phyloP scores from a whole-genome alignment of 2,888 invertebrate genomes.

The Auanema sp. region DNA sequence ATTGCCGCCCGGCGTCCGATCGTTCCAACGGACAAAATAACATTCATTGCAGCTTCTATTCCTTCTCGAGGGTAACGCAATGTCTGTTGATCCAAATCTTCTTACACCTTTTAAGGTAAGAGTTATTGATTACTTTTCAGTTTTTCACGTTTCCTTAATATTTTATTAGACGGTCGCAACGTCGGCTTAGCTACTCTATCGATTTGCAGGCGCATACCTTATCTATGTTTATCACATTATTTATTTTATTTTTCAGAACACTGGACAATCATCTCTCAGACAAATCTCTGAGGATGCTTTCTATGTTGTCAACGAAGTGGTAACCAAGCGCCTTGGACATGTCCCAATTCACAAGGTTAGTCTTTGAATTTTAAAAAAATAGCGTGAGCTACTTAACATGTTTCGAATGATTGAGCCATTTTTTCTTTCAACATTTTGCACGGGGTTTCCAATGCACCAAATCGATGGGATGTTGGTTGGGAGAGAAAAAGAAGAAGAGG shows the following conservation, averaged over 20 bases:
- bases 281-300: slow-evolving; percentile 64
- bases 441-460: slow-evolving; percentile 1
- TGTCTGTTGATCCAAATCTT: slow-evolving; percentile 52
- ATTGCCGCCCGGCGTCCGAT: background rate
- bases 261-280: slow-evolving; percentile 52
- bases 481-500: no score
- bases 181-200: background rate
- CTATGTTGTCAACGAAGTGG: slow-evolving; percentile 66
- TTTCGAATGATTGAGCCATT: background rate
- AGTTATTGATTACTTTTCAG: background rate
- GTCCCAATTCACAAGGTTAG: slow-evolving; percentile 66
- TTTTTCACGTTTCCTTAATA: background rate
- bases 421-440: background rate
- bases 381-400: background rate
- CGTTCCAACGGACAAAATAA: no score
- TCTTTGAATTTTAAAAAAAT: background rate
- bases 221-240: background rate
- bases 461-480: no score
- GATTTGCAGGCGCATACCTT: slow-evolving; percentile 1
- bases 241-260: slow-evolving; percentile 29
- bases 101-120: slow-evolving; percentile 56
- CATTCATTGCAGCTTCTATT: no score
- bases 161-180: background rate
- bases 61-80: slow-evolving; percentile 11
- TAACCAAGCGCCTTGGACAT: slow-evolving; percentile 65